A percentile compares a stretch with the other conserved stretches of the same genome.
Conservation (phyloP, 2,113 vertebrate species). For the Heterochromis multidens region DNA sequence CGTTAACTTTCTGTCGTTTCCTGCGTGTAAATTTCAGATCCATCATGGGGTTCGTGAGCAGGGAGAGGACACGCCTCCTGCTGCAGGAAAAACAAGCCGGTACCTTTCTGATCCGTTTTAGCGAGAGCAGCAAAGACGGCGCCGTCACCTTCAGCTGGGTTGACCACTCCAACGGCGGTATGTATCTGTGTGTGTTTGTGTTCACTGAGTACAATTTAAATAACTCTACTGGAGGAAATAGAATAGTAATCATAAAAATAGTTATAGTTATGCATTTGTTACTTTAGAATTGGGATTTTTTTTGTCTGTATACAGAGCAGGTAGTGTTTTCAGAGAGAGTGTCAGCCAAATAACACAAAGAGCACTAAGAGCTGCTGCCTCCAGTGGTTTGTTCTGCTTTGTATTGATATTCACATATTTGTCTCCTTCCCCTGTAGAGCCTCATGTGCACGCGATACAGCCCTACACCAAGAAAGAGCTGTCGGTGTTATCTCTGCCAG, state of each 20-base stretch:
- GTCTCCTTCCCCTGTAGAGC: background rate
- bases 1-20: background rate
- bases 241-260: background rate
- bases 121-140: slow-evolving; percentile 89
- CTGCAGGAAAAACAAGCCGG: slow-evolving; percentile 79
- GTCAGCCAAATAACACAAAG: no score
- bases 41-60: slow-evolving; percentile 92
- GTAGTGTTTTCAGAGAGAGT: background rate
- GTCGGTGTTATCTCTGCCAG: slow-evolving; percentile 75
- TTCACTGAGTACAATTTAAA: background rate
- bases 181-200: background rate
- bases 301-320: background rate
- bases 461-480: slow-evolving; percentile 91
- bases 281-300: no score
- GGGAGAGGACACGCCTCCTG: slow-evolving; percentile 75
- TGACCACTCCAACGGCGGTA: slow-evolving; percentile 77
- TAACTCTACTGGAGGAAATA: background rate
- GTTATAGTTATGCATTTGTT: background rate
- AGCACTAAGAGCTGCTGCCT: background rate
- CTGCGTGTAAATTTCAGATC: slow-evolving; percentile 66
- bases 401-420: background rate
- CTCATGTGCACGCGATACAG: slow-evolving; percentile 81
- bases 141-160: slow-evolving; percentile 97
- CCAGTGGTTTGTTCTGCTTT: background rate
- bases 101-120: slow-evolving; percentile 92